Evolutionary conservation across 2,888 invertebrate species (phyloP).

Genomic region (Ashinkailepas kermadecensis): DNA sequence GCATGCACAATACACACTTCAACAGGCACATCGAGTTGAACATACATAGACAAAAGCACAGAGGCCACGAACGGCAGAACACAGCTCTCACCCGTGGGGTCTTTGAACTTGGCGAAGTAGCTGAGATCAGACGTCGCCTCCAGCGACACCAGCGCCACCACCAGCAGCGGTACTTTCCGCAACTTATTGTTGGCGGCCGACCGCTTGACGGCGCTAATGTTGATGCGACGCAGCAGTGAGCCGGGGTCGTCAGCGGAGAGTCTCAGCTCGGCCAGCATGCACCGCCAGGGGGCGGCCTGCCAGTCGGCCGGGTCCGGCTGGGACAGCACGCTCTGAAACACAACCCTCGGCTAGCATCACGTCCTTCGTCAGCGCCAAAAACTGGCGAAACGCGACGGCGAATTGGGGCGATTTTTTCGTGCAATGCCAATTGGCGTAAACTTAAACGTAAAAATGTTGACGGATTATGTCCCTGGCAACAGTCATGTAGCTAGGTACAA

Average conservation of each 20-base stretch:
- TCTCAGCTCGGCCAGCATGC: not conserved
- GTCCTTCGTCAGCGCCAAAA: too few species aligned
- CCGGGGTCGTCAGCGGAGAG: not conserved
- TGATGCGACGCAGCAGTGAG: not conserved
- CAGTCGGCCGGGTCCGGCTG: not conserved
- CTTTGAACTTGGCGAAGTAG: conserved; percentile 1
- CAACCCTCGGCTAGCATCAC: too few species aligned
- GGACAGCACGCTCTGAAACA: not conserved
- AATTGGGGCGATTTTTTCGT: too few species aligned
- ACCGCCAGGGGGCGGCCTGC: not conserved
- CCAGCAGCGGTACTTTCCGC: conserved; percentile 10
- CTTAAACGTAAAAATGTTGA: too few species aligned
- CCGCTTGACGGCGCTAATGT: not conserved
- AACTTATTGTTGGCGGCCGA: conserved; percentile 1
- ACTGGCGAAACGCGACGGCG: too few species aligned
- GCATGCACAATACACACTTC: too few species aligned
- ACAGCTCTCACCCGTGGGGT: not conserved
- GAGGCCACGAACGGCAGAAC: too few species aligned
- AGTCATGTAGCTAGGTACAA: too few species aligned
- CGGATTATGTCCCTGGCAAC: too few species aligned
- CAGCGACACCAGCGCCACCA: not conserved
- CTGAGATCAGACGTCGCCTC: conserved; percentile 8
- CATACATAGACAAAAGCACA: too few species aligned
- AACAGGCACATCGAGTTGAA: too few species aligned
- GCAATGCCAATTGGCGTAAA: too few species aligned